Conservation (phyloP, 2,888 invertebrate genomes). For the Podabrus alpinus region DNA sequence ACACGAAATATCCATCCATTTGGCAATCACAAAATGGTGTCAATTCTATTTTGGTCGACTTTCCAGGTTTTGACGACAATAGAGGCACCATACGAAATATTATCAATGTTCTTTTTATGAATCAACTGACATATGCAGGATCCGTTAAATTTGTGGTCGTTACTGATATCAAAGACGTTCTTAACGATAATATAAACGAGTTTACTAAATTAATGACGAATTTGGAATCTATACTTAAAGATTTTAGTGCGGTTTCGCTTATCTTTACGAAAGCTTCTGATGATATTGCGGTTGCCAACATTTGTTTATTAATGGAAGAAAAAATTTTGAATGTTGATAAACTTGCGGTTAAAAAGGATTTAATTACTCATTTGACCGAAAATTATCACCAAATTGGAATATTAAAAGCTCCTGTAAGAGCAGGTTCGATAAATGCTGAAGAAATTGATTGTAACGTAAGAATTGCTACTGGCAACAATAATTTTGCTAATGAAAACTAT, state of each 20-base stretch:
- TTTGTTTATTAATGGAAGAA: background rate
- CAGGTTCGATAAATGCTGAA: background rate
- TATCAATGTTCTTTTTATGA: slow-evolving; percentile 8
- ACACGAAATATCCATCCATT: slow-evolving; percentile 6
- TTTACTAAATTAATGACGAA: slow-evolving; percentile 6
- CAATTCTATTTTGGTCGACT: slow-evolving; percentile 4
- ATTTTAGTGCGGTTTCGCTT: slow-evolving; percentile 7
- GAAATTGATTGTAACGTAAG: slow-evolving; percentile 11
- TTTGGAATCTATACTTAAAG: background rate
- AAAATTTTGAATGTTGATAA: slow-evolving; percentile 7
- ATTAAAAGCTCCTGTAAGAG: background rate
- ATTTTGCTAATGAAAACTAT: background rate
- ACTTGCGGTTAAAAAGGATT: slow-evolving; percentile 9
- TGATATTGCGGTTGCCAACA: background rate
- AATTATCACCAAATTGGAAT: slow-evolving; percentile 3
- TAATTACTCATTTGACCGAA: slow-evolving; percentile 4
- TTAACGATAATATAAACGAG: slow-evolving; percentile 5
- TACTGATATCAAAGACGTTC: slow-evolving; percentile 11
- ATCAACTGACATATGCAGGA: slow-evolving; percentile 2
- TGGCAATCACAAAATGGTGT: background rate
- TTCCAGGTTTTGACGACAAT: slow-evolving; percentile 20
- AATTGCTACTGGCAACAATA: slow-evolving; percentile 3
- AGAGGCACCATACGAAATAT: slow-evolving; percentile 7
- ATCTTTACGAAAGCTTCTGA: slow-evolving; percentile 16
- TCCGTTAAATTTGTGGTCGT: slow-evolving; percentile 15